Evolutionary conservation across 2,888 invertebrate genomes (phyloP).

Genomic region (Tetrapedia diversipes): DNA sequence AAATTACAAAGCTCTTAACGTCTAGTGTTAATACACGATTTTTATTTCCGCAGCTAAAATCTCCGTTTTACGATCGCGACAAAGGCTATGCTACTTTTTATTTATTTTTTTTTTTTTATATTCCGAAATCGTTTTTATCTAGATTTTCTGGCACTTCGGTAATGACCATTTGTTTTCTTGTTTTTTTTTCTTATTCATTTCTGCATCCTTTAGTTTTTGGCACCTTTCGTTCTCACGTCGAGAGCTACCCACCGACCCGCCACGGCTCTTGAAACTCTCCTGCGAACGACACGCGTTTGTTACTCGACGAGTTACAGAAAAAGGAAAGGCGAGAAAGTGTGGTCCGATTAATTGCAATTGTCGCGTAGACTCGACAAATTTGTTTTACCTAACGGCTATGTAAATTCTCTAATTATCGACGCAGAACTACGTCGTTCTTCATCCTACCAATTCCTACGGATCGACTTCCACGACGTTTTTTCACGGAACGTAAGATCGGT

Average conservation of each 20-base stretch:
- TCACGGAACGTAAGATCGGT: conserved; percentile 59
- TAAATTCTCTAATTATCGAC: conserved; percentile 61
- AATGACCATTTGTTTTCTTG: conserved; percentile 35
- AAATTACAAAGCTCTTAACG: conserved; percentile 50
- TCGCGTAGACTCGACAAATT: conserved; percentile 64
- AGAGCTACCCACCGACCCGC: conserved; percentile 41
- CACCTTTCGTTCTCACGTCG: conserved; percentile 42
- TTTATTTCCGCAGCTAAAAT: conserved; percentile 27
- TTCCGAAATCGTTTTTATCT: conserved; percentile 48
- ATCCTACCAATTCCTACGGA: conserved; percentile 73
- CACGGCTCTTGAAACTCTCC: conserved; percentile 44
- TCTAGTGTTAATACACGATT: conserved; percentile 25
- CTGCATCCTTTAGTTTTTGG: conserved; percentile 31
- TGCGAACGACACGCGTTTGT: conserved; percentile 51
- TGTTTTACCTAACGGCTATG: conserved; percentile 56
- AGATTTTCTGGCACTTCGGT: conserved; percentile 61
- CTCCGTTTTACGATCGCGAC: not conserved
- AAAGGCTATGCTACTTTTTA: conserved; percentile 40
- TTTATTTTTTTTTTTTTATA: conserved; percentile 17
- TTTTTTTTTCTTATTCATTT: not conserved
- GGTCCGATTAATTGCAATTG: conserved; percentile 72
- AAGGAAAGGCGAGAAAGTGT: conserved; percentile 72
- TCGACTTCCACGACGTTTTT: conserved; percentile 68
- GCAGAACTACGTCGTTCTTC: conserved; percentile 56
- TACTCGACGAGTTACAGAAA: conserved; percentile 58